These are phyloP conservation scores for Fregetta grallaria DNA, from an alignment of 2,113 vertebrate genomes.

Conservation along the genomic window DNA sequence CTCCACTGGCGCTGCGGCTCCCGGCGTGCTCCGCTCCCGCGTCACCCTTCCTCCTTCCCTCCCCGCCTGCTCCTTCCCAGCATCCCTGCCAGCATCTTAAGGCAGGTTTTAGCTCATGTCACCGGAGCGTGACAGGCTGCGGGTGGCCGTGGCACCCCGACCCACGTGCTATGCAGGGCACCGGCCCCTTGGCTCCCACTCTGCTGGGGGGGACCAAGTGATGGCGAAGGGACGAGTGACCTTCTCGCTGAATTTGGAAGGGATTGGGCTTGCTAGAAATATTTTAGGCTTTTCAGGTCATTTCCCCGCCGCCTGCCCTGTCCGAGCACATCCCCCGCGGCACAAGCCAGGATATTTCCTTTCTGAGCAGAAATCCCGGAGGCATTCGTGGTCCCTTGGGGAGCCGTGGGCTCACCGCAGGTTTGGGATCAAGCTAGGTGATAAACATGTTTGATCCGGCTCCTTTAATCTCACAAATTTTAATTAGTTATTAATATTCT, in stretches of 20 bases:
- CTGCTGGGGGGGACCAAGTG: rapidly evolving
- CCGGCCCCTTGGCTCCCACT: not conserved
- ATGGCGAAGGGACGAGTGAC: rapidly evolving
- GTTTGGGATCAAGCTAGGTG: not conserved
- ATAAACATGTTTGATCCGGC: not conserved
- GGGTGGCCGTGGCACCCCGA: not conserved
- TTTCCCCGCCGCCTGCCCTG: not conserved
- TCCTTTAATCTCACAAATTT: not conserved
- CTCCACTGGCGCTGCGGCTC: not conserved
- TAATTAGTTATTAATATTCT: not conserved
- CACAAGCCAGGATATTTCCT: not conserved
- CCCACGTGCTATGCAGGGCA: not conserved
- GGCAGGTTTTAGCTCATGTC: not conserved
- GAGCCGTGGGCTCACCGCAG: not conserved
- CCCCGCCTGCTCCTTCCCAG: slow-evolving; percentile 12
- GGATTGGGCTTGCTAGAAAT: not conserved
- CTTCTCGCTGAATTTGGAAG: not conserved
- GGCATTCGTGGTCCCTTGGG: not conserved
- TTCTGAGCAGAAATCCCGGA: not conserved
- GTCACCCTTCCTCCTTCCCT: not conserved
- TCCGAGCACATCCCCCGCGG: not conserved
- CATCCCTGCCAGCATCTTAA: not conserved
- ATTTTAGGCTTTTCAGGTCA: not conserved
- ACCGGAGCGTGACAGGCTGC: not conserved
- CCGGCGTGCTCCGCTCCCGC: not conserved